Conservation (phyloP, 1,140 invertebrate species). For the Pomacea maculata region DNA sequence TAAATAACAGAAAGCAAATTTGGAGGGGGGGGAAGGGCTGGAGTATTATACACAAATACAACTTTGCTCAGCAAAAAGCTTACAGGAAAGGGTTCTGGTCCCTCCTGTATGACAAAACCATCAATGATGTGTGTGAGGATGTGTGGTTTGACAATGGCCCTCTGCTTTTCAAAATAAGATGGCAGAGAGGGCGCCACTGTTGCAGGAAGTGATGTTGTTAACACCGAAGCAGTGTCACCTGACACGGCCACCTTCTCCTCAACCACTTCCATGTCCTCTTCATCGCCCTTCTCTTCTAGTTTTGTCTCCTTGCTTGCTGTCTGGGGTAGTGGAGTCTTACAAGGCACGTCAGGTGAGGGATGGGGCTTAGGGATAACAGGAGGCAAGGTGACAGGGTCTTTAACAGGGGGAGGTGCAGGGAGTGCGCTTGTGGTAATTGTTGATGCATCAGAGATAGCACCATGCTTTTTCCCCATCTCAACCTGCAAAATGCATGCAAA, state of each 20-base stretch:
- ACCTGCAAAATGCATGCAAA: conserved; percentile 10
- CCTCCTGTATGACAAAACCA: conserved; percentile 95
- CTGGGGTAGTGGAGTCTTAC: conserved; percentile 5
- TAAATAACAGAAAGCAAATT: not conserved
- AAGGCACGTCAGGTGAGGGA: not conserved
- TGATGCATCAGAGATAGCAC: not conserved
- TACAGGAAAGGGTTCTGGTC: conserved; percentile 81
- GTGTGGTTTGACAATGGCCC: conserved; percentile 89
- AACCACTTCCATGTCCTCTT: conserved; percentile 21
- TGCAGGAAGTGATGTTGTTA: not conserved
- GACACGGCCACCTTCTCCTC: conserved; percentile 27
- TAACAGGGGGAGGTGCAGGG: conserved; percentile 3
- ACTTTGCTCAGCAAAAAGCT: conserved; percentile 62
- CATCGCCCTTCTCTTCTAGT: conserved; percentile 20
- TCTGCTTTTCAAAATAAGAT: conserved; percentile 57
- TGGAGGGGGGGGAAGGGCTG: too few relatives aligned
- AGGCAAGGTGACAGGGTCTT: not conserved
- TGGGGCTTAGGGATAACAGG: not conserved
- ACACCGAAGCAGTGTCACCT: not conserved
- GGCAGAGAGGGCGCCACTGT: conserved; percentile 16
- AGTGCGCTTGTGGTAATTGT: conserved; percentile 16
- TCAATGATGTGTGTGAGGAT: conserved; percentile 96
- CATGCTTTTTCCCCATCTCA: conserved; percentile 38
- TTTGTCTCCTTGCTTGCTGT: conserved; percentile 10
- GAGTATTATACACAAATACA: not conserved